Evolutionary conservation across 2,888 invertebrate genomes (phyloP).

Genomic region (Oscheius myriophilus): DNA sequence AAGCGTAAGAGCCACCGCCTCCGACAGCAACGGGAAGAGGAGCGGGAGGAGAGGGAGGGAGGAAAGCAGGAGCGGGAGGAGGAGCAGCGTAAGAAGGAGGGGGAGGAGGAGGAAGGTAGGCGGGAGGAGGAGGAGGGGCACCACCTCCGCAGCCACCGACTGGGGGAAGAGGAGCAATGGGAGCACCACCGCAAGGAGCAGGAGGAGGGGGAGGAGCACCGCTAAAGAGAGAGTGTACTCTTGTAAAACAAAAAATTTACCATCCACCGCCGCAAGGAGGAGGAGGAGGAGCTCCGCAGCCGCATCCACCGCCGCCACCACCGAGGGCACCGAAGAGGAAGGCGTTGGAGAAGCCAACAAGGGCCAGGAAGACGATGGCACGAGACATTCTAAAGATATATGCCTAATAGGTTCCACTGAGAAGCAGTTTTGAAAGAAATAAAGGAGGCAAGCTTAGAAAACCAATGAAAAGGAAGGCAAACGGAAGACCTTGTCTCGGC

Average conservation of each 20-base stretch:
- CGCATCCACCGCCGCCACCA: constrained; percentile 43
- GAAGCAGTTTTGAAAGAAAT: too few relatives aligned
- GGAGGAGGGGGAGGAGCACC: not conserved
- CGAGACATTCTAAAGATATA: too few relatives aligned
- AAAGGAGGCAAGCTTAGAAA: too few relatives aligned
- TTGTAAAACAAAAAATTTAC: constrained; percentile 33
- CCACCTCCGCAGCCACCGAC: constrained; percentile 3
- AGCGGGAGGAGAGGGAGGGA: not conserved
- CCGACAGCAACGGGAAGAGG: not conserved
- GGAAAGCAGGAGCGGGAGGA: too few relatives aligned
- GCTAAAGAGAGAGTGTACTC: too few relatives aligned
- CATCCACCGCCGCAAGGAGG: too few relatives aligned
- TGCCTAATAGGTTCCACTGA: too few relatives aligned
- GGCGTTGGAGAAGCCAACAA: constrained; percentile 39
- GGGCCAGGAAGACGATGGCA: constrained; percentile 37
- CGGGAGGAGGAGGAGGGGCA: not conserved
- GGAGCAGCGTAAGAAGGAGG: too few relatives aligned
- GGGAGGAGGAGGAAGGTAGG: too few relatives aligned
- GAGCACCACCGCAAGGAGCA: not conserved
- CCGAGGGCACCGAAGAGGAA: constrained; percentile 36
- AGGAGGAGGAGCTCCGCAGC: constrained; percentile 34
- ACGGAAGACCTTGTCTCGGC: too few relatives aligned
- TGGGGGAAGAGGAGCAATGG: not conserved
- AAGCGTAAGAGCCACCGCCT: not conserved
- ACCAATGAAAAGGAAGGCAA: too few relatives aligned